Evolutionary conservation across 2,113 vertebrate genomes (phyloP), one percentile per base, ranked within the genome.

Genomic region (Pluvialis apricaria): DNA sequence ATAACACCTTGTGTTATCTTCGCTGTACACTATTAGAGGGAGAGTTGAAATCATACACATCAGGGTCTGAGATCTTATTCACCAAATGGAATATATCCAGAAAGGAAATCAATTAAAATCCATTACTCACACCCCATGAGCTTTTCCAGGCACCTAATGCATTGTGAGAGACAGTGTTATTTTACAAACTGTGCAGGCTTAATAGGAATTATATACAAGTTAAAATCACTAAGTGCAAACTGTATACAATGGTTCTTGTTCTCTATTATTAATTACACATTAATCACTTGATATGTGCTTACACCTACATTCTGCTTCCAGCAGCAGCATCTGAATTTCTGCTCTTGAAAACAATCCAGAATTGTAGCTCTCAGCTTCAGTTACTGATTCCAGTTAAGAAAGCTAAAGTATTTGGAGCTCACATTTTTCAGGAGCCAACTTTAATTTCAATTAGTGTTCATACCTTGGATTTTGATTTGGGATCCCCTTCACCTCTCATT

Each of bases 181-280:
- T 96, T 96, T 92, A 96, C 91, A 82, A 87, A 81, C 21, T 60
- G 17, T 47, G 55, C 72, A 83, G 38, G 19, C 80, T 85, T 85
- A n/a, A 60, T 51, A 58, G 79, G 42, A 83, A 86, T 88, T 61
- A 82, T 73, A 80, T 70, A 51, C 26, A 92, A 78, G 71, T 75
- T 93, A 82, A 84, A 91, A 84, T 68, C 0, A 0, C 82, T 86
- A 92, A 90, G 72, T 86, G 90, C 86, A 88, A 92, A 77, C 70
- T 36, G 49, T 61, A 82, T 73, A 82, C 51, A 69, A 4, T 76
- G n/a, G 49, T 44, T 72, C 71, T 86, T 73, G 64, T 83, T 78
- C 85, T 92, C 29, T 68, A 64, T 86, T 88, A 93, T 90, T 94
- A 92, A 92, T 90, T 77, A 92, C 68, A 71, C 76, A 93, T 86